A percentile compares a stretch with the other conserved stretches of the same genome.
Evolutionary conservation across 2,797 vertebrate species (phyloP).

Genomic region (Sebastolobus altivelis): DNA sequence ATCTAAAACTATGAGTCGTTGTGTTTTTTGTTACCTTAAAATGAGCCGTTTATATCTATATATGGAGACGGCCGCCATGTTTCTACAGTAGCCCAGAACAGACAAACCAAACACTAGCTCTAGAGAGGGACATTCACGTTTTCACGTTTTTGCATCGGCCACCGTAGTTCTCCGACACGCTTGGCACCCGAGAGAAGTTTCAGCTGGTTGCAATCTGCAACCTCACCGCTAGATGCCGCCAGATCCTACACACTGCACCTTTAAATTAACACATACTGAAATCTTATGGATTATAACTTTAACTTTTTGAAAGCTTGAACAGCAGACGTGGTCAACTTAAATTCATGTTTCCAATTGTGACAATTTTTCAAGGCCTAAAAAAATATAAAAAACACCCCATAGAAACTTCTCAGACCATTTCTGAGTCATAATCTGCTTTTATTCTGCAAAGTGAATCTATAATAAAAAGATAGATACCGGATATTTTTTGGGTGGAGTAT

Average conservation of each 20-base stretch:
- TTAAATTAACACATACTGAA: not conserved
- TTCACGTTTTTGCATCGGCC: too few species aligned
- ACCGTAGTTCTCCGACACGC: accelerated
- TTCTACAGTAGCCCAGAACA: too few species aligned
- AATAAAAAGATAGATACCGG: not conserved
- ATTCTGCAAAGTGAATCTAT: not conserved
- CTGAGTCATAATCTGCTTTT: not conserved
- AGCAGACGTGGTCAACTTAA: not conserved
- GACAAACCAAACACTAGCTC: too few species aligned
- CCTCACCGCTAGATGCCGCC: too few species aligned
- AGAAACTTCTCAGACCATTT: not conserved
- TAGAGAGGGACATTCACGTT: too few species aligned
- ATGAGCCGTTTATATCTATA: too few species aligned
- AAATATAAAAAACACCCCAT: not conserved
- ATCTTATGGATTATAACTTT: not conserved
- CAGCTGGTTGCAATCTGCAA: too few species aligned
- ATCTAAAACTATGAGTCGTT: accelerated
- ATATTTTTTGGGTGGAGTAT: slow-evolving; percentile 20
- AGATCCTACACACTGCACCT: too few species aligned
- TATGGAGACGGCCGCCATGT: too few species aligned
- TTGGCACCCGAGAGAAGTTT: too few species aligned
- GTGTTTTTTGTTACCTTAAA: too few species aligned
- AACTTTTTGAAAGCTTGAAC: not conserved
- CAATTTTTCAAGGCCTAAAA: not conserved
- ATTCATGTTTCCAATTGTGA: not conserved